Evolutionary conservation across 2,797 vertebrate species (phyloP).

Genomic region (Mormyrops boulengeri): DNA sequence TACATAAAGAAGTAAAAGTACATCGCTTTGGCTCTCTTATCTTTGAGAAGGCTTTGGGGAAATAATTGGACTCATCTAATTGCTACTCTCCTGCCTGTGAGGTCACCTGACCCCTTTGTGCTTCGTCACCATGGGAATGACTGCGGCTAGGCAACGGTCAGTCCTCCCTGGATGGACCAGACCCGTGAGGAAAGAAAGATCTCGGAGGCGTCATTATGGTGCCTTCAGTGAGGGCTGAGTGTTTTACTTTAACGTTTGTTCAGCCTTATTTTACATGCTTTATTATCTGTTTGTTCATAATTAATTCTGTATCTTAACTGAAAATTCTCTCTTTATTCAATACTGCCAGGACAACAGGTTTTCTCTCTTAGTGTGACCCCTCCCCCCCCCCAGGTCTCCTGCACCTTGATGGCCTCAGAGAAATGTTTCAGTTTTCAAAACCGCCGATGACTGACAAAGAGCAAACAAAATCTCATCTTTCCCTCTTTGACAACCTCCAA

Average conservation of each 20-base stretch:
- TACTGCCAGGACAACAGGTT: background rate
- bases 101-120: slow-evolving; percentile 28
- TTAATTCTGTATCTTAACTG: background rate
- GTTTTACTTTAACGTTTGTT: background rate
- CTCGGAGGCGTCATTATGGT: background rate
- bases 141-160: background rate
- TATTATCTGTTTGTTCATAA: background rate
- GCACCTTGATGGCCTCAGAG: background rate
- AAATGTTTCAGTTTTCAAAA: background rate
- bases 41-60: background rate
- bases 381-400: background rate
- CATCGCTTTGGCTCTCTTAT: background rate
- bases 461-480: background rate
- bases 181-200: background rate
- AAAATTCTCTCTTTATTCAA: background rate
- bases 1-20: background rate
- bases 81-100: slow-evolving; percentile 31
- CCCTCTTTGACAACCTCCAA: background rate
- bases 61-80: slow-evolving; percentile 39
- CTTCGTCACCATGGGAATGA: slow-evolving; percentile 51
- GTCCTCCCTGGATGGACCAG: background rate
- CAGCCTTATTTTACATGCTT: background rate
- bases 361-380: background rate
- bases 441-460: background rate
- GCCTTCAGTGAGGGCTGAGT: background rate